Evolutionary conservation across 2,113 vertebrate species (phyloP).

Genomic region (Rhineura floridana): DNA sequence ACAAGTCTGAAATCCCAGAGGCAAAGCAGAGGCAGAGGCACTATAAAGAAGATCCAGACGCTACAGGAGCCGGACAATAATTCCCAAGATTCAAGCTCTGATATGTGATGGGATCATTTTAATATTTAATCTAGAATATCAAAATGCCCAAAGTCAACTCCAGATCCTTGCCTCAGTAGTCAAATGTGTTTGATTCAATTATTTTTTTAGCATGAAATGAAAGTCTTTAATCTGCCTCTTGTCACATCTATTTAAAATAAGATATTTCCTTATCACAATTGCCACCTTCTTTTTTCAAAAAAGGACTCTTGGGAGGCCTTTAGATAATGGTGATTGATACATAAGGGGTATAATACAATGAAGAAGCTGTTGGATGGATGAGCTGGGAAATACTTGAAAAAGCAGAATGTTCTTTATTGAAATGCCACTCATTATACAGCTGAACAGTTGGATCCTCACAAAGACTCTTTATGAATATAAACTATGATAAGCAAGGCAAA

Average conservation of each 20-base stretch:
- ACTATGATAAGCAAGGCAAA: conserved; percentile 33
- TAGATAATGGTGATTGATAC: conserved; percentile 19
- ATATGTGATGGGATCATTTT: not conserved
- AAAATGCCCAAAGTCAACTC: not conserved
- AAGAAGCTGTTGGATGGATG: conserved; percentile 29
- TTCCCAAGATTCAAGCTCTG: not conserved
- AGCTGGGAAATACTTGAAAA: conserved; percentile 47
- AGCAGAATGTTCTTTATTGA: conserved; percentile 35
- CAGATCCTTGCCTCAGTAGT: not conserved
- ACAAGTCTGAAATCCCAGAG: not conserved
- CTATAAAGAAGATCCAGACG: not conserved
- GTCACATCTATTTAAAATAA: not conserved
- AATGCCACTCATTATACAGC: conserved; percentile 30
- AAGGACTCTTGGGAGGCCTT: conserved; percentile 19
- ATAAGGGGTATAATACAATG: not conserved
- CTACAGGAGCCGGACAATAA: not conserved
- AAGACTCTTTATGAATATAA: conserved; percentile 13
- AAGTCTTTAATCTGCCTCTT: not conserved
- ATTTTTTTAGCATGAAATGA: not conserved
- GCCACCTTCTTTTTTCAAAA: not conserved
- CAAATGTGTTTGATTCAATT: too few relatives aligned
- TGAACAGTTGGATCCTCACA: conserved; percentile 23
- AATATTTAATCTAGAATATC: not conserved
- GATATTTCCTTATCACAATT: not conserved
- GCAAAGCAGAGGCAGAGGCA: not conserved